A percentile compares a stretch with the other conserved stretches of the same genome.
These are phyloP conservation scores for Drosophila asahinai DNA, from an alignment of 1,140 invertebrate genomes.

Conservation along the genomic window DNA sequence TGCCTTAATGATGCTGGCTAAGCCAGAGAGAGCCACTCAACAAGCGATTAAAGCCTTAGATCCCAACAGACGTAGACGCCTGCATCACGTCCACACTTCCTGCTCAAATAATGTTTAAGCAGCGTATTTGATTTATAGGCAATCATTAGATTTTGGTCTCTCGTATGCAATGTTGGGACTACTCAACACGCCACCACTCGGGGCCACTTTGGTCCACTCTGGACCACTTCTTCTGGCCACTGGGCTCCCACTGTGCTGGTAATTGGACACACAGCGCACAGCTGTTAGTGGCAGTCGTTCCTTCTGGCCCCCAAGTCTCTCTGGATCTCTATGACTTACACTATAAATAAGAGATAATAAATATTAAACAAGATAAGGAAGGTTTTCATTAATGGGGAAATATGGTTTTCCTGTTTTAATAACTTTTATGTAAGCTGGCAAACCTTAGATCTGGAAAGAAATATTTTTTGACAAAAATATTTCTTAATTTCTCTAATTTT, in stretches of 20 bases:
- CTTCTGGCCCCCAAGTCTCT: not conserved
- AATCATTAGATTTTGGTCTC: constrained; percentile 80
- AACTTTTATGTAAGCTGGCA: too few relatives aligned
- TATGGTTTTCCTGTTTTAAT: too few relatives aligned
- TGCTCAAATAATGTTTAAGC: constrained; percentile 81
- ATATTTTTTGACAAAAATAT: too few relatives aligned
- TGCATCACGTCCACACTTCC: constrained; percentile 80
- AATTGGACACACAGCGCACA: constrained; percentile 73
- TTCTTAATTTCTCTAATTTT: too few relatives aligned
- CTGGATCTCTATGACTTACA: not conserved
- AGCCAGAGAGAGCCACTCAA: constrained; percentile 42
- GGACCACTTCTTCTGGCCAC: constrained; percentile 8
- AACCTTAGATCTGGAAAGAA: too few relatives aligned
- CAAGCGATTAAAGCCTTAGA: constrained; percentile 68
- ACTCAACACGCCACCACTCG: constrained; percentile 36
- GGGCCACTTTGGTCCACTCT: constrained; percentile 20
- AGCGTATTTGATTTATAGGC: constrained; percentile 80
- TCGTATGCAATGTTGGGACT: constrained; percentile 55
- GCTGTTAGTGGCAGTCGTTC: constrained; percentile 51
- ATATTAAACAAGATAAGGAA: not conserved
- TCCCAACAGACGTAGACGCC: constrained; percentile 60
- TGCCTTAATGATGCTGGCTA: constrained; percentile 66
- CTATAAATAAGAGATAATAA: not conserved
- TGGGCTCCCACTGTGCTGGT: constrained; percentile 76
- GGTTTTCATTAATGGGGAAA: too few relatives aligned